Evolutionary conservation across 92 coral and sea anemone species (phyloP).

Genomic region (Zoanthus solanderi): DNA sequence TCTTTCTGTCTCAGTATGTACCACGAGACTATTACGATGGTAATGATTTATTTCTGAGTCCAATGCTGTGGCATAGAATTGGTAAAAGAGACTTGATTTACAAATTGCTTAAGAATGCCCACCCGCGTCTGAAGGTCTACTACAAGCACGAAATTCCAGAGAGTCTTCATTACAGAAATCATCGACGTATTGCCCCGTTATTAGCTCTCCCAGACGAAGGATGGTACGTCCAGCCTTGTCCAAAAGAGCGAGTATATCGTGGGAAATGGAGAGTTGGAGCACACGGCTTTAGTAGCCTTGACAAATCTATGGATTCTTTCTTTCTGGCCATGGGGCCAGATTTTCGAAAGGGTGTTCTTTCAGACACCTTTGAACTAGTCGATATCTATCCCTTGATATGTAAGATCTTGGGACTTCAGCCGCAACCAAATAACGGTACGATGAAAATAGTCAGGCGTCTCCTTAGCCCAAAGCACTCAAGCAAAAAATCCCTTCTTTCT

Average conservation of each 20-base stretch:
- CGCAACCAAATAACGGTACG: constrained; percentile 93
- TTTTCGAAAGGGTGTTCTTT: constrained; percentile 74
- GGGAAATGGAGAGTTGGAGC: constrained; percentile 60
- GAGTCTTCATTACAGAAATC: constrained; percentile 66
- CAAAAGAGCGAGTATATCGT: constrained; percentile 8
- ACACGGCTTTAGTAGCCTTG: constrained; percentile 68
- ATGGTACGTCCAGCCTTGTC: constrained; percentile 72
- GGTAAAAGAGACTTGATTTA: constrained; percentile 69
- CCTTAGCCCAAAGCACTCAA: constrained; percentile 8
- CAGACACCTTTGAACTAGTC: constrained; percentile 70
- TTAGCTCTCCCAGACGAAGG: constrained; percentile 82
- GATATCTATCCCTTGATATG: constrained; percentile 91
- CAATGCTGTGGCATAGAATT: constrained; percentile 69
- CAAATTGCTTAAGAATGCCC: constrained; percentile 68
- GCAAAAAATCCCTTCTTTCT: not conserved
- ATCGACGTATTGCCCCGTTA: constrained; percentile 81
- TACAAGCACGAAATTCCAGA: constrained; percentile 80
- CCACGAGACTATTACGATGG: constrained; percentile 66
- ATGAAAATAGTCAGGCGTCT: constrained; percentile 54
- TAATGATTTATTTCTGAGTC: constrained; percentile 76
- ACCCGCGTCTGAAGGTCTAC: constrained; percentile 77
- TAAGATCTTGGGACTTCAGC: constrained; percentile 71
- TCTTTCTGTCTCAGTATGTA: constrained; percentile 70
- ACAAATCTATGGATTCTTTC: constrained; percentile 85
- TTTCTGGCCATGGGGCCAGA: constrained; percentile 92